Evolutionary conservation across 2,113 vertebrate species (phyloP).

Genomic region (Sylvia atricapilla): DNA sequence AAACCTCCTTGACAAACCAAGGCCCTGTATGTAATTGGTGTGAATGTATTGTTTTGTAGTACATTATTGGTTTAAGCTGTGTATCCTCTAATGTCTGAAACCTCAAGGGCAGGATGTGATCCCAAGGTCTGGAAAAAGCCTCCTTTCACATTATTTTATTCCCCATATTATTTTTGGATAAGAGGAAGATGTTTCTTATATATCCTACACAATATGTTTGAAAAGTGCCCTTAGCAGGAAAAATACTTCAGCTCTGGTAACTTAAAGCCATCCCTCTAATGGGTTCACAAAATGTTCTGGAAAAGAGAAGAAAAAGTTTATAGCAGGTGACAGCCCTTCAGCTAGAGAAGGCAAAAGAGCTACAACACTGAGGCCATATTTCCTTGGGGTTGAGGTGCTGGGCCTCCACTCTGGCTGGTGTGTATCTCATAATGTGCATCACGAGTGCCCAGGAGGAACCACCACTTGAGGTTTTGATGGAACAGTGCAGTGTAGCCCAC

Average conservation of each 20-base stretch:
- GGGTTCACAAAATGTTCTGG: neutral
- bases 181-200: neutral
- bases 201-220: neutral
- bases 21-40: neutral
- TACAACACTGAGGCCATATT: accelerated
- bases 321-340: neutral
- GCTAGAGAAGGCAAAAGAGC: neutral
- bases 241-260: neutral
- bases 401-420: neutral
- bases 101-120: neutral
- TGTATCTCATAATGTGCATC: neutral
- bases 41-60: neutral
- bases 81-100: neutral
- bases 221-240: neutral
- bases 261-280: neutral
- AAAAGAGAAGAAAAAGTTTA: neutral
- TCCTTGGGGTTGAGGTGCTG: neutral
- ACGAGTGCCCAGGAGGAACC: neutral
- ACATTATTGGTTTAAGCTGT: neutral
- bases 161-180: neutral
- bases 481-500: neutral
- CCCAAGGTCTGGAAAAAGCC: neutral
- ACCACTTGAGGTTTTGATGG: neutral
- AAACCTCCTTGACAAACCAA: neutral
- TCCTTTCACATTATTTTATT: neutral